Percentiles rank a stretch among this genome's conserved stretches.
phyloP scores from a whole-genome alignment of 2,888 invertebrate species.

The Schrankia costaestrigalis region DNA sequence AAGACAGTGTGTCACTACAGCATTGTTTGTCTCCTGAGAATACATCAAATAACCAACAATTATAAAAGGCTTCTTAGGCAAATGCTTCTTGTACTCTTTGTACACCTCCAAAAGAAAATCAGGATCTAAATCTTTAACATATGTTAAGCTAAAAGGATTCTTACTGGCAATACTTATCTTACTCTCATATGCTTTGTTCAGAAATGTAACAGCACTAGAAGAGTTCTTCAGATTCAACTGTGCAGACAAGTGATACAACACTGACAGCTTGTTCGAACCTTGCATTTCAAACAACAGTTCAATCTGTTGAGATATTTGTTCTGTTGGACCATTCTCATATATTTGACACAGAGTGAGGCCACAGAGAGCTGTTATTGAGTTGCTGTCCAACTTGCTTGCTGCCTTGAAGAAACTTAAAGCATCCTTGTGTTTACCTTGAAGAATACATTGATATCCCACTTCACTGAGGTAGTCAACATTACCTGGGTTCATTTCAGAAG shows the following conservation, averaged over 20 bases:
- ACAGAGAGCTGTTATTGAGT: constrained; percentile 88
- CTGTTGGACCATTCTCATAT: constrained; percentile 84
- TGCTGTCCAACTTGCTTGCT: constrained; percentile 91
- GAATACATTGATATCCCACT: constrained; percentile 88
- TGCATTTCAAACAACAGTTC: constrained; percentile 92
- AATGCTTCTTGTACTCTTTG: constrained; percentile 87
- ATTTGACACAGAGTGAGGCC: constrained; percentile 93
- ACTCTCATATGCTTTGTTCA: constrained; percentile 83
- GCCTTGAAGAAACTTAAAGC: constrained; percentile 89
- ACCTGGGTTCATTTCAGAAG: constrained; percentile 85
- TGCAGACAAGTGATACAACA: constrained; percentile 85
- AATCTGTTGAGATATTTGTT: constrained; percentile 91
- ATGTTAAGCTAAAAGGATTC: constrained; percentile 86
- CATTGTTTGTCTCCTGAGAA: constrained; percentile 67
- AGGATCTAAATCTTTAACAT: constrained; percentile 89
- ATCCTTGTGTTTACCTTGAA: constrained; percentile 88
- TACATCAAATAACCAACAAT: constrained; percentile 68
- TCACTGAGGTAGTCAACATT: constrained; percentile 89
- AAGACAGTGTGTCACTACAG: constrained; percentile 78
- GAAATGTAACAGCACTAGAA: constrained; percentile 76
- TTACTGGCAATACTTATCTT: constrained; percentile 58
- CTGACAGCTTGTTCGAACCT: constrained; percentile 83
- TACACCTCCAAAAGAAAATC: constrained; percentile 91
- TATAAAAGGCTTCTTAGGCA: constrained; percentile 82
- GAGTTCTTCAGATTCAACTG: constrained; percentile 80